Conservation (phyloP, 2,888 invertebrate genomes). For the Noctuana brunneofusca region DNA sequence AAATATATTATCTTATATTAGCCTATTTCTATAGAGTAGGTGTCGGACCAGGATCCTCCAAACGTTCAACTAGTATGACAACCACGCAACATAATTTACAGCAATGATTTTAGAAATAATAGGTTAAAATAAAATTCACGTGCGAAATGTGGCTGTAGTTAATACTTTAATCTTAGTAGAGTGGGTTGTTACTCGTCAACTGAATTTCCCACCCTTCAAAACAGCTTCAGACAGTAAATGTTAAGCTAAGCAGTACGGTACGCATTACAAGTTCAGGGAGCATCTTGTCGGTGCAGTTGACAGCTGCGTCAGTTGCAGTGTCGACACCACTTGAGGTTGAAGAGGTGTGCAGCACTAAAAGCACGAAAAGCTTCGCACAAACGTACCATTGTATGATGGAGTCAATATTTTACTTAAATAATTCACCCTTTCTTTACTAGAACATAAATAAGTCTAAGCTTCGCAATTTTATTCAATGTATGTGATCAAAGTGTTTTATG, state of each 20-base stretch:
- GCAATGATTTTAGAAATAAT: too few species aligned
- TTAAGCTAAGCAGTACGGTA: constrained; percentile 5
- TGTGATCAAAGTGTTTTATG: too few species aligned
- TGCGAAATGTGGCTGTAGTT: not conserved
- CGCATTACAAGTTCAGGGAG: constrained; percentile 37
- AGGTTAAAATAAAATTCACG: too few species aligned
- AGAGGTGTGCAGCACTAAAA: constrained; percentile 13
- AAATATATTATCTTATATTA: too few species aligned
- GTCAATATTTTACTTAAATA: not conserved
- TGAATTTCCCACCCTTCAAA: constrained; percentile 1
- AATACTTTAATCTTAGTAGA: not conserved
- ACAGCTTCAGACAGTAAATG: not conserved
- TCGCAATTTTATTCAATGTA: too few species aligned
- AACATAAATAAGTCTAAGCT: not conserved
- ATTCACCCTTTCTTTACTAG: not conserved
- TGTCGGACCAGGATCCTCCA: too few species aligned
- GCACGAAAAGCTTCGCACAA: not conserved
- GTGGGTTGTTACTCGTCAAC: too few species aligned
- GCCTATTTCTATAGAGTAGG: too few species aligned
- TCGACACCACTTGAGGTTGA: constrained; percentile 14
- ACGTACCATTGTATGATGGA: not conserved
- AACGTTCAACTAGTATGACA: too few species aligned
- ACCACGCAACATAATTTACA: too few species aligned
- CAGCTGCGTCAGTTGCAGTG: constrained; percentile 19
- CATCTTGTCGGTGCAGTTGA: constrained; percentile 52